phyloP scores from a whole-genome alignment of 2,113 vertebrate genomes.

The Craseonycteris thonglongyai region DNA sequence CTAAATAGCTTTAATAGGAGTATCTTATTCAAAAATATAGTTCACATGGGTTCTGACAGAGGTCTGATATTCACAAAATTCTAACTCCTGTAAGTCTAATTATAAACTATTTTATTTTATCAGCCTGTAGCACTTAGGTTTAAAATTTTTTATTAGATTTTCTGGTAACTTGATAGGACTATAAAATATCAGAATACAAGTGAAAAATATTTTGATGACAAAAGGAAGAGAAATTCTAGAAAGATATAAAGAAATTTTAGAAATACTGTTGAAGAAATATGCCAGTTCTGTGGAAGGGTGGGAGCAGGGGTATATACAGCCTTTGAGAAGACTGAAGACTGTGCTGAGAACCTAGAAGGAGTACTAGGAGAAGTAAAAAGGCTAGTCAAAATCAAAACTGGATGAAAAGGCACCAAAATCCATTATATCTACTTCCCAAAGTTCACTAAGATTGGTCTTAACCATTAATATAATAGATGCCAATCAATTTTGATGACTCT shows the following conservation, averaged over 20 bases:
- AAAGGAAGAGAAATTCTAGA: background rate
- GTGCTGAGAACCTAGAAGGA: background rate
- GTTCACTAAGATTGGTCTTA: background rate
- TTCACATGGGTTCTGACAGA: background rate
- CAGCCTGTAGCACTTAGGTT: background rate
- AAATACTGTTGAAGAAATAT: background rate
- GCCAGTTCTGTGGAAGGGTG: background rate
- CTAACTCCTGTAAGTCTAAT: background rate
- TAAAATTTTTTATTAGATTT: background rate
- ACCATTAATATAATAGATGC: background rate
- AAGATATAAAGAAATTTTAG: background rate
- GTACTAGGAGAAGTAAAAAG: background rate
- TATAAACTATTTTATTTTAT: background rate
- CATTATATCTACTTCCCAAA: background rate
- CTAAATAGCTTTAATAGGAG: background rate
- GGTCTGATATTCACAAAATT: background rate
- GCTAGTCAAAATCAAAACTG: background rate
- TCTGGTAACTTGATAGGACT: background rate
- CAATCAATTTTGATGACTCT: background rate
- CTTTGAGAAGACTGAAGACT: background rate
- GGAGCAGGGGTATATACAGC: background rate
- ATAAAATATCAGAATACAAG: background rate
- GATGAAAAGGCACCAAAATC: background rate
- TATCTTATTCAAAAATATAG: background rate
- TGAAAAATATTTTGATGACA: background rate